Percentiles rank a stretch among this genome's conserved stretches.
Evolutionary conservation across 2,888 invertebrate species (phyloP).

Genomic region (Lasioglossum morio): DNA sequence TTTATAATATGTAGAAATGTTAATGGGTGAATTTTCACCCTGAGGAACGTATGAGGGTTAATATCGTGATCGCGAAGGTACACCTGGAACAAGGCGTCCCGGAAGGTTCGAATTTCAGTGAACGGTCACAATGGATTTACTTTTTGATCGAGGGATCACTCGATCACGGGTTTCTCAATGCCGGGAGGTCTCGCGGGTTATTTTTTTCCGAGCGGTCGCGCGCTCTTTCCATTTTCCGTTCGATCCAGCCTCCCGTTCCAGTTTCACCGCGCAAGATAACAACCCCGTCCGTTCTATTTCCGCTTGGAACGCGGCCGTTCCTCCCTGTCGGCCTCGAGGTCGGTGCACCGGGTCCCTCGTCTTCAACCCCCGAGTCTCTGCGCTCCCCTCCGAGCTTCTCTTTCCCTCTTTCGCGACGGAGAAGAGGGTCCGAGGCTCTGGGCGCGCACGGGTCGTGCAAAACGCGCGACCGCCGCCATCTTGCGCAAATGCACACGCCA

Average conservation of each 20-base stretch:
- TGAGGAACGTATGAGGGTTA: no score
- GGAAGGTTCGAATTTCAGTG: not conserved
- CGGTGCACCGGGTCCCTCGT: not conserved
- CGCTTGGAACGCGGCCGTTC: not conserved
- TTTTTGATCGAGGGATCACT: not conserved
- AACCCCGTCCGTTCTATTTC: not conserved
- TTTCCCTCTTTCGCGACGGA: slow-evolving; percentile 18
- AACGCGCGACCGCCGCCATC: slow-evolving; percentile 82
- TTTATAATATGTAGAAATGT: no score
- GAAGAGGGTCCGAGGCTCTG: slow-evolving; percentile 50
- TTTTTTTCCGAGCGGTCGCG: not conserved
- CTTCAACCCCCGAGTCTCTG: slow-evolving; percentile 9
- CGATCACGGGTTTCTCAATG: not conserved
- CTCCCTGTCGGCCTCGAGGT: not conserved
- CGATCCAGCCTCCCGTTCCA: not conserved
- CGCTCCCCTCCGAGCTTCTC: not conserved
- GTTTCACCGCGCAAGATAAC: slow-evolving; percentile 4
- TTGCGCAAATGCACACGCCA: slow-evolving; percentile 83
- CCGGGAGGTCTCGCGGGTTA: not conserved
- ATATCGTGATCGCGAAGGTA: no score
- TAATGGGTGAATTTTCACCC: no score
- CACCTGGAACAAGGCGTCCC: not conserved
- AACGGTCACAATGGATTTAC: not conserved
- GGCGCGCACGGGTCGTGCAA: slow-evolving; percentile 64
- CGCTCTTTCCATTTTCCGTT: slow-evolving; percentile 23